These are phyloP conservation scores for Anaspis maculata DNA, from an alignment of 2,888 invertebrate species.

Conservation along the genomic window DNA sequence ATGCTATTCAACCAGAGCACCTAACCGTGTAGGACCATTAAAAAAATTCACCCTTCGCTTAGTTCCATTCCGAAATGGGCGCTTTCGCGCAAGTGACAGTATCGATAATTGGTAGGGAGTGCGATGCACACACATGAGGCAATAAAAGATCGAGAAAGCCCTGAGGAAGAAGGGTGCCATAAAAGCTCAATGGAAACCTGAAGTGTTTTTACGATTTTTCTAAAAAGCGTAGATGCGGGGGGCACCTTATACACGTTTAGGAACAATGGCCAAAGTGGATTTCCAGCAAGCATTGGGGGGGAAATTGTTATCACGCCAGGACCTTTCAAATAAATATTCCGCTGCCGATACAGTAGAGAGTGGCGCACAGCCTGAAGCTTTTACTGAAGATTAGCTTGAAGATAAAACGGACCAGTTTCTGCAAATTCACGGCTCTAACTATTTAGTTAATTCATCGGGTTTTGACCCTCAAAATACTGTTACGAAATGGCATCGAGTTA, in stretches of 20 bases:
- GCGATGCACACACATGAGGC: slow-evolving; percentile 18
- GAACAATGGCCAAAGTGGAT: slow-evolving; percentile 3
- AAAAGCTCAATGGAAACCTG: slow-evolving; percentile 11
- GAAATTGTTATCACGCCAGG: background rate
- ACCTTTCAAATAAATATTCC: background rate
- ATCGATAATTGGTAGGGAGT: slow-evolving; percentile 32
- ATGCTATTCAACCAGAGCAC: too few relatives aligned
- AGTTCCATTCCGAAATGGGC: slow-evolving; percentile 17
- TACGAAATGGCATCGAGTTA: too few relatives aligned
- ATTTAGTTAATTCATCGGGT: too few relatives aligned
- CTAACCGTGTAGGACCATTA: slow-evolving; percentile 11
- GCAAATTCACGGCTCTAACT: too few relatives aligned
- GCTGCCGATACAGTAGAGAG: too few relatives aligned
- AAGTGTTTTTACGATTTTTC: slow-evolving; percentile 16
- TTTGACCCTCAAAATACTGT: too few relatives aligned
- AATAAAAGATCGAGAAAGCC: slow-evolving; percentile 18
- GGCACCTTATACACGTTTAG: background rate
- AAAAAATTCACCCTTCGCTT: slow-evolving; percentile 21
- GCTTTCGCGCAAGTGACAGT: slow-evolving; percentile 33
- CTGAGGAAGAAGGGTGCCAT: slow-evolving; percentile 11
- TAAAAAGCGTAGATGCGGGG: slow-evolving; percentile 2
- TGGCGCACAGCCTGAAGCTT: too few relatives aligned
- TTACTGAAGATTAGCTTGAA: too few relatives aligned
- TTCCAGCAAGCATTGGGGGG: too few relatives aligned
- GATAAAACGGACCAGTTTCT: too few relatives aligned